Percentiles rank a stretch among this genome's conserved stretches.
Conservation (phyloP, 2,888 invertebrate species). For the Horisme vitalbata region DNA sequence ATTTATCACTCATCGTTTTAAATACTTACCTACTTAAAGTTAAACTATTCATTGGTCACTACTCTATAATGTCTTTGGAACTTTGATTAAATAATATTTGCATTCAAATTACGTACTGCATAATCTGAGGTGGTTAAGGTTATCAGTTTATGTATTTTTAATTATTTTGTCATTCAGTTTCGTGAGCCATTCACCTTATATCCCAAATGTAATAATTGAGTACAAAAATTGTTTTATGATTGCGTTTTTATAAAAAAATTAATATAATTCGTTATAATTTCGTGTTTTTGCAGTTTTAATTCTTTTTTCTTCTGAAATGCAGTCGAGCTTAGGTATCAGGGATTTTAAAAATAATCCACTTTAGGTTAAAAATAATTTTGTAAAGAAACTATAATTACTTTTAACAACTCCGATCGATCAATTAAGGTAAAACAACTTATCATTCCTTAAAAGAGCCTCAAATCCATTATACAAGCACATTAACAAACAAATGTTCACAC, state of each 20-base stretch:
- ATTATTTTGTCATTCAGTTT: slow-evolving; percentile 17
- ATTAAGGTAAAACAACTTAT: slow-evolving; percentile 62
- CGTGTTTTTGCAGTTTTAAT: too few relatives aligned
- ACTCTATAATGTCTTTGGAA: too few relatives aligned
- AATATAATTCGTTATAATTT: too few relatives aligned
- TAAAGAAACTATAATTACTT: slow-evolving; percentile 13
- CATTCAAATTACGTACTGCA: not conserved
- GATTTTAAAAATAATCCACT: too few relatives aligned
- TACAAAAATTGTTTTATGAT: too few relatives aligned
- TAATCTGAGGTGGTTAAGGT: slow-evolving; percentile 9
- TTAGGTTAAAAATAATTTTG: slow-evolving; percentile 1
- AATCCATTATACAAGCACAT: slow-evolving; percentile 77
- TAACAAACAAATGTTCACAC: slow-evolving; percentile 83
- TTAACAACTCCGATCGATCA: slow-evolving; percentile 33
- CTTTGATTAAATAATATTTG: not conserved
- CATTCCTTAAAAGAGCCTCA: slow-evolving; percentile 66
- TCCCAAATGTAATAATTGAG: too few relatives aligned
- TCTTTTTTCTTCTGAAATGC: too few relatives aligned
- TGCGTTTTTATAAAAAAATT: too few relatives aligned
- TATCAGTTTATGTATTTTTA: slow-evolving; percentile 9
- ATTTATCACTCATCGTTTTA: not conserved
- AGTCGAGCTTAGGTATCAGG: too few relatives aligned
- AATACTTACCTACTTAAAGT: too few relatives aligned
- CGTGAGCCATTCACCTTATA: slow-evolving; percentile 8
- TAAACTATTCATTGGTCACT: too few relatives aligned